A percentile compares a stretch with the other conserved stretches of the same genome.
These are phyloP conservation scores for Buceros bicornis DNA, from an alignment of 2,797 vertebrate genomes.

Conservation along the genomic window DNA sequence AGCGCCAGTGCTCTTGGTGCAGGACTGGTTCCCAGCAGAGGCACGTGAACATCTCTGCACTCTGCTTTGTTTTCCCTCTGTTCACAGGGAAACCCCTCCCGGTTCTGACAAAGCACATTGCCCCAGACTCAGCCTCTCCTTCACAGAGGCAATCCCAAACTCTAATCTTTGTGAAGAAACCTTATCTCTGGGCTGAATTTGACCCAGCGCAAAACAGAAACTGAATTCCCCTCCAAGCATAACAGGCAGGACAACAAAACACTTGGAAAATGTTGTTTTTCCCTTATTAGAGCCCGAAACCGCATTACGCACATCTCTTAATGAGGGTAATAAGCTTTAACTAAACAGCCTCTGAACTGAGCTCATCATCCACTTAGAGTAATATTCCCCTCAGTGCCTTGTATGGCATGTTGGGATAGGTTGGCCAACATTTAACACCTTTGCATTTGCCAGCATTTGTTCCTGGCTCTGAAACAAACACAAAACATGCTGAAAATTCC, in stretches of 20 bases:
- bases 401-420: constrained; percentile 23
- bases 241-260: constrained; percentile 2
- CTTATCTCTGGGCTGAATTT: background rate
- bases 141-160: background rate
- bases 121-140: background rate
- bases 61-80: background rate
- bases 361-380: constrained; percentile 50
- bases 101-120: background rate
- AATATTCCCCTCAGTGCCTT: constrained; percentile 40
- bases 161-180: background rate
- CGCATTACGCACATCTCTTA: constrained; percentile 44
- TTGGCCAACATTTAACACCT: constrained; percentile 58
- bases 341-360: constrained; percentile 33
- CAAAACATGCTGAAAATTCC: background rate
- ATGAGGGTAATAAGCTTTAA: constrained; percentile 58
- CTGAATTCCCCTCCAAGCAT: background rate
- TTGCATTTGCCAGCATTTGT: constrained; percentile 33
- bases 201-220: constrained; percentile 30
- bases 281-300: background rate
- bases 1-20: accelerated
- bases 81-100: background rate
- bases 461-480: constrained; percentile 48
- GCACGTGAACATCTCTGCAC: background rate
- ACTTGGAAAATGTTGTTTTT: constrained; percentile 23
- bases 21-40: background rate